Evolutionary conservation across 2,113 vertebrate genomes (phyloP).

Genomic region (Amblyopsis rosae): DNA sequence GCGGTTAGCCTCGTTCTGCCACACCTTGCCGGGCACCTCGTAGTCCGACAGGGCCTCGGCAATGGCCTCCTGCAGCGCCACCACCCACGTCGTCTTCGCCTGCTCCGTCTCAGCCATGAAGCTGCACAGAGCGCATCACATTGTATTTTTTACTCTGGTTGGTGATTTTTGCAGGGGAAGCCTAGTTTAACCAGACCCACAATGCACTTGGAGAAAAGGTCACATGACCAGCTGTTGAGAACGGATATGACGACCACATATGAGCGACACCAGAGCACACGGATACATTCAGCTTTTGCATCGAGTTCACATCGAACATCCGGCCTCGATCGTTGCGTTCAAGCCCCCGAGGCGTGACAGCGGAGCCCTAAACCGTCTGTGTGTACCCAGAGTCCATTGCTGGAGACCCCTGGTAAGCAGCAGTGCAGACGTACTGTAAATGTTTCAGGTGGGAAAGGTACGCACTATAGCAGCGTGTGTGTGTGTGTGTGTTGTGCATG

Average conservation of each 20-base stretch:
- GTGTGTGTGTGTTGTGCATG: background rate
- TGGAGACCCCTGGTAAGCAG: background rate
- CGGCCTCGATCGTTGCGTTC: too few relatives aligned
- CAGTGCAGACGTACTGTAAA: background rate
- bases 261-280: too few relatives aligned
- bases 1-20: constrained; percentile 95
- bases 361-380: background rate
- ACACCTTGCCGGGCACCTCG: constrained; percentile 99
- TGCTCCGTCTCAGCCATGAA: constrained; percentile 91
- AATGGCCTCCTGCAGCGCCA: constrained; percentile 93
- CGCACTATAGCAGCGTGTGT: background rate
- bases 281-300: too few relatives aligned
- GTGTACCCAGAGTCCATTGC: background rate
- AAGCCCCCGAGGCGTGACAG: background rate
- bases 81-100: constrained; percentile 95
- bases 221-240: constrained; percentile 51
- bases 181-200: background rate
- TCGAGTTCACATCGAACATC: too few relatives aligned
- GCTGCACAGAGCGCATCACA: constrained; percentile 80
- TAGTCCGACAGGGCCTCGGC: constrained; percentile 96
- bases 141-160: constrained; percentile 27
- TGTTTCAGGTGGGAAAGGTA: too few relatives aligned
- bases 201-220: too few relatives aligned
- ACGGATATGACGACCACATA: too few relatives aligned
- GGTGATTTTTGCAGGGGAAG: constrained; percentile 51